Evolutionary conservation across 1,140 invertebrate genomes (phyloP).

Genomic region (Panulirus ornatus): DNA sequence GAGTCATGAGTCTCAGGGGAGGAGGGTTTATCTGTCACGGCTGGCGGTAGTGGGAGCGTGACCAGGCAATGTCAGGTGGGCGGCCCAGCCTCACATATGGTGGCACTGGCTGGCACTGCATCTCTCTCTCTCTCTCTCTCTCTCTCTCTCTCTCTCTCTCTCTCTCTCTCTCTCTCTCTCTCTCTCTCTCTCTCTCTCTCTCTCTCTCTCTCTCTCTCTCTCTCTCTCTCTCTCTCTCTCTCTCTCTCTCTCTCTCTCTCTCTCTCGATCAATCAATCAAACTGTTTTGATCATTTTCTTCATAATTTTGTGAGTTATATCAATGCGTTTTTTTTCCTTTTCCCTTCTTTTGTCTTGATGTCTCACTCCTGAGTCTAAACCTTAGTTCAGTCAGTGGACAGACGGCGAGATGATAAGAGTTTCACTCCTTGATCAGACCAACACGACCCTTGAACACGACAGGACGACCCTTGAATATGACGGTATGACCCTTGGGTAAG

Average conservation of each 20-base stretch:
- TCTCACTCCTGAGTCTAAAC: background rate
- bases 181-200: background rate
- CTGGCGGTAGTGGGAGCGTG: no score
- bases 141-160: background rate
- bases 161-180: background rate
- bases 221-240: background rate
- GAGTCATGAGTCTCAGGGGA: no score
- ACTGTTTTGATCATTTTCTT: background rate
- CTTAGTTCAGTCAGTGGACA: background rate
- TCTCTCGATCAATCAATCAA: background rate
- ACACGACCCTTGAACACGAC: no score
- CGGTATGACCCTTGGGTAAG: no score
- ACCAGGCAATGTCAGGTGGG: no score
- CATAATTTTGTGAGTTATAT: background rate
- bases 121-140: conserved; percentile 15
- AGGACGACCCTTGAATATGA: no score
- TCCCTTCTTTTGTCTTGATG: background rate
- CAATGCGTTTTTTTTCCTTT: no score
- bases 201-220: background rate
- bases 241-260: background rate
- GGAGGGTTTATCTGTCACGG: no score
- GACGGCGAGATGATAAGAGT: background rate
- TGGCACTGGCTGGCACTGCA: no score
- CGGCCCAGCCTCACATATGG: no score
- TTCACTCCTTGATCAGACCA: no score